Conservation (phyloP, 1,140 invertebrate species). For the Lutraria rhynchaena region DNA sequence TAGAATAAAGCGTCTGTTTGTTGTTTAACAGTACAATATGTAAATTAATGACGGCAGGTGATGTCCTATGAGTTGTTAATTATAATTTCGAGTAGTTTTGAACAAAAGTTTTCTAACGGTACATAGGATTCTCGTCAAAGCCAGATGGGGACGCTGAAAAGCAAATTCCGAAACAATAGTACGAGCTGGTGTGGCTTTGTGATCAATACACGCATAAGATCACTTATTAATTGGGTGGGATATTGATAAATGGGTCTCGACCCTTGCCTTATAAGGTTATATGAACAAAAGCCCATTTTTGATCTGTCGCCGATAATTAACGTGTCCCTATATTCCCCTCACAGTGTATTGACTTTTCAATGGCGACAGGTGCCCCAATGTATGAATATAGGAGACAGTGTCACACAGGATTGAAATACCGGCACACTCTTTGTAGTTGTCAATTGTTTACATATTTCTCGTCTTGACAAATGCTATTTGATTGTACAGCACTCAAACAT, state of each 20-base stretch:
- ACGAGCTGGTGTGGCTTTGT: neutral
- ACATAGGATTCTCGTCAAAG: neutral
- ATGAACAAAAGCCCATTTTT: neutral
- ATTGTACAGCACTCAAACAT: neutral
- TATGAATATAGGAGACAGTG: neutral
- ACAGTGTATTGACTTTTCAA: constrained; percentile 17
- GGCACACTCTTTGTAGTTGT: constrained; percentile 1
- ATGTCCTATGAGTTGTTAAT: constrained; percentile 45
- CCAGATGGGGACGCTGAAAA: constrained; percentile 41
- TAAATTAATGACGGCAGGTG: constrained; percentile 52
- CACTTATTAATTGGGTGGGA: constrained; percentile 58
- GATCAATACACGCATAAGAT: constrained; percentile 30
- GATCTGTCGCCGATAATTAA: constrained; percentile 50
- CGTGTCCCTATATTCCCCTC: neutral
- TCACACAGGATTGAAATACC: no score
- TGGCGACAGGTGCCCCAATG: constrained; percentile 15
- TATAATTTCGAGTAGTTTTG: constrained; percentile 32
- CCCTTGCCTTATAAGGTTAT: constrained; percentile 22
- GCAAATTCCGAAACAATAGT: constrained; percentile 27
- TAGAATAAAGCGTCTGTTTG: constrained; percentile 43
- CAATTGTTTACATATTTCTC: constrained; percentile 1
- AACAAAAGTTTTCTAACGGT: constrained; percentile 50
- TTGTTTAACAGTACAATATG: constrained; percentile 44
- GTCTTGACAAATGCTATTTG: neutral
- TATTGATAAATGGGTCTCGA: constrained; percentile 27